A percentile compares a stretch with the other conserved stretches of the same genome.
Conservation (phyloP, 2,797 vertebrate genomes). For the Hippopotamyrus pictus region DNA sequence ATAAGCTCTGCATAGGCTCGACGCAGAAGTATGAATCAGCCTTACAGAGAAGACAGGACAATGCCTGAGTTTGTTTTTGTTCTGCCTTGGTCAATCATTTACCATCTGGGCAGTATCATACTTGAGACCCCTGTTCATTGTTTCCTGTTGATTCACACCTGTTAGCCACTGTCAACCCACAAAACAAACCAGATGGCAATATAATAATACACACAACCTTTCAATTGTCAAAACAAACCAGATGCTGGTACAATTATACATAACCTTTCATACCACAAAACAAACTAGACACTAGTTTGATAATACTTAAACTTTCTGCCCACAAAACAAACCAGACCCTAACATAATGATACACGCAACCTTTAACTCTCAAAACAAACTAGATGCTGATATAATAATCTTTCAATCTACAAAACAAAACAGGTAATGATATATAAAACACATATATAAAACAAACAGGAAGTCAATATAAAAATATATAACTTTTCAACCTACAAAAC, state of each 20-base stretch:
- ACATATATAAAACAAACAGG: neutral
- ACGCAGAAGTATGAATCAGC: neutral
- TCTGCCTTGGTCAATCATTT: neutral
- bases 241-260: neutral
- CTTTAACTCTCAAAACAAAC: neutral
- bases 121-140: neutral
- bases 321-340: neutral
- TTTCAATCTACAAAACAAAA: neutral
- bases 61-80: neutral
- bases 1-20: neutral
- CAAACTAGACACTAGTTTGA: neutral
- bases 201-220: neutral
- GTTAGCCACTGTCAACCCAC: neutral
- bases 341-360: neutral
- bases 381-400: neutral
- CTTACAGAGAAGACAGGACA: neutral
- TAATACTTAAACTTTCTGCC: neutral
- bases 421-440: neutral
- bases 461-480: neutral
- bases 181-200: neutral
- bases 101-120: neutral
- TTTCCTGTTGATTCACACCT: neutral
- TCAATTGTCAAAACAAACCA: neutral
- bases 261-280: neutral
- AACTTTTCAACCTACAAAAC: neutral